Base-by-base conservation (phyloP, 1,140 invertebrate species). In the Halyomorpha halys region DNA sequence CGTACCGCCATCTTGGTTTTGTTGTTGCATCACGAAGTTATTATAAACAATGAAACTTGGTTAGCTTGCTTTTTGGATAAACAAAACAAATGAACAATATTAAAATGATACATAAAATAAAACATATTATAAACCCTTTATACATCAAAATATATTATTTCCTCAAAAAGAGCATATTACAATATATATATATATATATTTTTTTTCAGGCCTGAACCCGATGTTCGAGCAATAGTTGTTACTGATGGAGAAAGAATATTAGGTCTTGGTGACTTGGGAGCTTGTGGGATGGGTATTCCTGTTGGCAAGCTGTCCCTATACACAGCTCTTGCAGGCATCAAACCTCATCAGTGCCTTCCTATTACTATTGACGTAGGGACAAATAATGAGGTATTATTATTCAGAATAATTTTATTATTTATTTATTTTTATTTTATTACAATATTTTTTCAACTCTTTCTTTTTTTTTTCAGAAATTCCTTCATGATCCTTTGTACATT, bases 171-270 rank as follows among this genome's bases (percentile, higher is more conserved):
- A n/a, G n/a, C n/a, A n/a, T n/a, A n/a, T n/a, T n/a, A n/a, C n/a
- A n/a, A n/a, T n/a, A n/a, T n/a, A n/a, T n/a, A n/a, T n/a, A n/a
- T n/a, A n/a, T n/a, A n/a, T n/a, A n/a, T n/a, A n/a, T n/a, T n/a
- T 18, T 65, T 49, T 60, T 5, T 67, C 73, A 94, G 91, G 91
- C 94, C 94, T 0, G 91, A 96, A 76, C 81, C 86, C 56, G 86
- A 94, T 72, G 90, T 99, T 0, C 80, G 93, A 69, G 94, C 92
- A 3, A 92, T 97, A 72, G 90, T 92, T 47, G 92, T 97, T 8
- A 97, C 94, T 0, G 94, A 98, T 72, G 94, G 94, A 13, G 94
- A 97, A 70, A 78, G 94, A 44, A 97, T 98, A 70, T 77, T 98
- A 65, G 94, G 94, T 72, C 77, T 97, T 25, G 94, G 94, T 19